phyloP scores from a whole-genome alignment of 2,113 vertebrate species.

The Mus musculus region GRCm39 chr7:98524501-98525000 shows the following conservation, averaged over 20 bases:
- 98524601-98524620: background rate
- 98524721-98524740: slow-evolving; percentile 26
- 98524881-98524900: background rate
- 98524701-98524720: background rate
- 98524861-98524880: background rate
- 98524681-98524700: background rate
- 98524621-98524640: background rate
- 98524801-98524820: background rate
- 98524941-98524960: background rate
- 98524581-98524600: too few species aligned
- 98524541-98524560: background rate
- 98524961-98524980: background rate
- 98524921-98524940: background rate
- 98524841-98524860: background rate
- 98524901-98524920: background rate
- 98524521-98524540: background rate
- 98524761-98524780: background rate
- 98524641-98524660: background rate
- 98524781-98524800: background rate
- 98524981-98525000: background rate
- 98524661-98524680: slow-evolving; percentile 35
- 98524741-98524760: slow-evolving; percentile 35
- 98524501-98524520: background rate
- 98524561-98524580: background rate
- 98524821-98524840: fast-evolving